Evolutionary conservation across 30 jellyfish, hydroid and myxozoan species (phyloP), one percentile per base, ranked within the genome.

Genomic region (Rhopilema esculentum): DNA sequence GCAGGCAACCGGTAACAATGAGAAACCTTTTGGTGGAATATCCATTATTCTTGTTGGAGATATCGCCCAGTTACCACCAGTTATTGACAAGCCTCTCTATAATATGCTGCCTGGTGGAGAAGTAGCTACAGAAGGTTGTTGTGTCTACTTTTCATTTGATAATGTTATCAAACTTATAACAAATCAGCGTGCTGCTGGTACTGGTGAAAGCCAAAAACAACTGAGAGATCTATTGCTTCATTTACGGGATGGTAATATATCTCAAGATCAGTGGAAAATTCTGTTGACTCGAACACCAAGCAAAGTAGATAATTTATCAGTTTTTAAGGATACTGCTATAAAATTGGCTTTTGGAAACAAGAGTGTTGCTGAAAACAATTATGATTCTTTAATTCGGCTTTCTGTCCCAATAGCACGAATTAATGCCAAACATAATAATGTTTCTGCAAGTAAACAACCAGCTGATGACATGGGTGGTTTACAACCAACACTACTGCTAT

Each of bases 381-480:
- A 52, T 29, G n/a, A 22, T 18, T 25, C 69, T 18, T 48, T 86
- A 19, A 74, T 73, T 49, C 4, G 30, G 48, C 33, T 86, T n/a
- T 1, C 27, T 21, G 30, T 6, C 21, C 95, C 90, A 28, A 86
- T 86, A n/a, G 95, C 95, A 29, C 31, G 49, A 20, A 73, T 86
- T 29, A 74, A 29, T 19, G 95, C 95, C 22, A 62, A 49, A 24
- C 95, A 86, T 75, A 26, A 27, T 49, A 73, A 66, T 40, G 31
- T 23, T 22, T 22, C 81, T 18, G 95, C 95, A 21, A 25, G 61
- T 19, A 48, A 61, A 49, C 29, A 51, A 7, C 77, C 82, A 19
- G 83, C 89, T 20, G 95, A 86, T 86, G 95, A 86, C 52, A 86
- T 86, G 89, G 89, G 84, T 69, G 89, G 90, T 19, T 85, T 86